Evolutionary conservation across 2,888 invertebrate genomes (phyloP), one percentile per base, ranked within the genome.

Genomic region (Seira ritae): DNA sequence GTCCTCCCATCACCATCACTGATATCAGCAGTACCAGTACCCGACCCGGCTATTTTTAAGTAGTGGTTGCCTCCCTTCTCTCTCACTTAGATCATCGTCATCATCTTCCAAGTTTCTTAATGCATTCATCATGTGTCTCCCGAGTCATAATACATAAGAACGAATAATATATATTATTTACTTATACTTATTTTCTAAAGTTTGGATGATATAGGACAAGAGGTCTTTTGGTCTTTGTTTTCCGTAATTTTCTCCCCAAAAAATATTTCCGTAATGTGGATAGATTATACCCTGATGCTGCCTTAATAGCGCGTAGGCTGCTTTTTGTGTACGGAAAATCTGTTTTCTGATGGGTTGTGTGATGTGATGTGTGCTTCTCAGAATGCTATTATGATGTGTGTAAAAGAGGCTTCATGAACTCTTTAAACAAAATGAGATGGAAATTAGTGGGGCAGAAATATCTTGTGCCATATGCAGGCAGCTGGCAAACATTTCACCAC

Each of bases 81-180:
- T 31, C 8, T 31, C 31, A 31, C 31, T 74, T 46, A 74, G 46
- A 74, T 73, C 73, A 73, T 73, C 67, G 66, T 73, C 73, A 73
- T 73, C 67, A 46, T 72, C 72, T 55, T 55, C 12, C 55, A 55
- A 55, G 55, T 55, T 55, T 55, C 72, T 72, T 78, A 72, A 79
- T 72, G 55, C 79, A 79, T 79, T 79, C 72, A 67, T 79, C 79
- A 79, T 79, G 67, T 72, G 23, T 70, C 75, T 75, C 67, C 55
- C 22, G 50, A 71, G 55, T 55, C 55, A 55, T 55, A 55, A 55
- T 55, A 55, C 42, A 42, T 8, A 42, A 42, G 12, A 42, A 8
- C 42, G n/a, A 17, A 55, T 8, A 55, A 55, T 12, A 55, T 55
- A n/a, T 55, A 4, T 31, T 55, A 3, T 55, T 31, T 2, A 31